Conservation (phyloP, 2,888 invertebrate species). For the Cosmia trapezina region DNA sequence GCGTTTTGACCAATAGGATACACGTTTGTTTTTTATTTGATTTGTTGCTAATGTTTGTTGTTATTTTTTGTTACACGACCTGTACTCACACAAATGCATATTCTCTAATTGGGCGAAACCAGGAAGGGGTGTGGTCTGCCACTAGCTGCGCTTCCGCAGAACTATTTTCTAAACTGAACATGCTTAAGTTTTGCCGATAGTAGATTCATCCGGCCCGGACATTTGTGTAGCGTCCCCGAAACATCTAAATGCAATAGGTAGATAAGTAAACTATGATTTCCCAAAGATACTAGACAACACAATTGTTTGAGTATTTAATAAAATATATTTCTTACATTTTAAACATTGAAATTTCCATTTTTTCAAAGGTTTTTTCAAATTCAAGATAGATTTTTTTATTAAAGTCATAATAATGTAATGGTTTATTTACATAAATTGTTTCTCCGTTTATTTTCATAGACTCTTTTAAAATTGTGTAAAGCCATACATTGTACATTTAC, state of each 20-base stretch:
- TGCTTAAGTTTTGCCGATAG: not conserved
- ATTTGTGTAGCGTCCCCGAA: not conserved
- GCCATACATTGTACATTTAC: constrained; percentile 6
- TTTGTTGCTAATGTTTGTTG: too few relatives aligned
- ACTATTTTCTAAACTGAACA: too few relatives aligned
- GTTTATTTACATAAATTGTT: constrained; percentile 29
- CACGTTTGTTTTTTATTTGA: too few relatives aligned
- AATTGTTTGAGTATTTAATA: constrained; percentile 43
- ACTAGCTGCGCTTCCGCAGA: too few relatives aligned
- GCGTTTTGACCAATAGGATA: too few relatives aligned
- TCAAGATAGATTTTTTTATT: constrained; percentile 20
- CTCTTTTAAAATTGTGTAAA: constrained; percentile 1
- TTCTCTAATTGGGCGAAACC: too few relatives aligned
- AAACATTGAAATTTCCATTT: constrained; percentile 45
- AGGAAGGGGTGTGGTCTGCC: too few relatives aligned
- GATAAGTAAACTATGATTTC: constrained; percentile 54
- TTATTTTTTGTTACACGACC: too few relatives aligned
- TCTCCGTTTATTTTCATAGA: not conserved
- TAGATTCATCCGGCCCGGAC: not conserved
- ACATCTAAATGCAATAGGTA: constrained; percentile 70
- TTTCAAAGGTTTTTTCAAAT: constrained; percentile 27
- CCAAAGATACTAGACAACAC: constrained; percentile 58
- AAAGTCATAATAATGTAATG: constrained; percentile 22
- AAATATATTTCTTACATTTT: constrained; percentile 55
- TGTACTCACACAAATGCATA: too few relatives aligned